Base-by-base conservation (phyloP, 2,888 invertebrate genomes). In the Troides helena region DNA sequence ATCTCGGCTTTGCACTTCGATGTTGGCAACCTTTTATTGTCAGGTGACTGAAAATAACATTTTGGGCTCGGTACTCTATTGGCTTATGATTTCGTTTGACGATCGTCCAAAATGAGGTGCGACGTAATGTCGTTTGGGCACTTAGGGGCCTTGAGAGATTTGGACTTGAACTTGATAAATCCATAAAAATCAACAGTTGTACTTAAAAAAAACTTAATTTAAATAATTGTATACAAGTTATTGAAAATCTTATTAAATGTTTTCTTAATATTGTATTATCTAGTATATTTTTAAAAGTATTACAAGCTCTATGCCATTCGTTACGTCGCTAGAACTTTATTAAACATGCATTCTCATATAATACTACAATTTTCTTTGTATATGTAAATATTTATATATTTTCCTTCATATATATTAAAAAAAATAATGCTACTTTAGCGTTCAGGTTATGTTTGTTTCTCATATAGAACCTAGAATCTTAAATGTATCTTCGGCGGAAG, bases 1-100 rank as follows among this genome's bases (percentile, higher is more conserved):
- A 92, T 90, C 87, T 88, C 80, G 77, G 80, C 77, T 78, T 74
- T 80, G 81, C 82, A 80, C 80, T 79, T 73, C 72, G 72, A 73
- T 75, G 75, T 74, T 72, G 70, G 72, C 72, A 73, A 74, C 72
- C 72, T 78, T 78, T 78, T 79, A 79, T 78, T 76, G 78, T 80
- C 80, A 79, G 78, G 79, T 78, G 77, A 78, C 74, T 76, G 78
- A 74, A 74, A 78, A 78, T 79, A 76, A 78, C 74, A 76, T 79
- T 82, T 80, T 77, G 74, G 75, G 78, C 74, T 74, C 74, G 72
- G 73, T 71, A 74, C 72, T 71, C 79, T 78, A 85, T 84, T 82
- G 85, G 87, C 81, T 87, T 83, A 80, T 74, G 78, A 76, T 74
- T 74, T 63, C 36, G 71, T 68, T 64, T 70, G 63, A 65, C 71